Evolutionary conservation across 2,113 vertebrate species (phyloP), one percentile per base, ranked within the genome.

Genomic region (Scolopax mira): DNA sequence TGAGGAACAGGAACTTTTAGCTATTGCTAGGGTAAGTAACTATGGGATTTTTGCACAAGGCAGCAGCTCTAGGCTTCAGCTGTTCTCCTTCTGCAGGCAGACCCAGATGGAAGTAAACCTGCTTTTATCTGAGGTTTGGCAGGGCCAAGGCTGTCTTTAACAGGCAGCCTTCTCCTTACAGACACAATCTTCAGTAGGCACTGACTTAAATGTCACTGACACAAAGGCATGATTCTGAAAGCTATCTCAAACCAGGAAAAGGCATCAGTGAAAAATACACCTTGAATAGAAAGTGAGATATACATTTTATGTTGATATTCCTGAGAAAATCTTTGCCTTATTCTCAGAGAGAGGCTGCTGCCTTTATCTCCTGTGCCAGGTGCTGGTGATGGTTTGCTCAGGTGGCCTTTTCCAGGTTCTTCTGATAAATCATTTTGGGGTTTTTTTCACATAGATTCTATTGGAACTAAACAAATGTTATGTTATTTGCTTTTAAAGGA

Each of bases 11-110:
- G 21, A 64, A 27, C 7, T 30, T 54, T 28, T 24, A 28, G 7
- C 15, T 69, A 0, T 55, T 2, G 0, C 7, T 13, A 24, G 7
- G 16, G 4, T 44, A 79, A 58, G 30, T 28, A 62, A 42, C 2
- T 4, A 54, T 0, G 0, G 13, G 30, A 27, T 8, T 61, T 92
- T 72, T 85, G 42, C 33, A 48, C 6, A 79, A 46, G 19, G 9
- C 24, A 66, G 5, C 9, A 84, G 17, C 23, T 67, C 15, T 18
- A 42, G 23, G 12, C 8, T 85, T 51, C 57, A 81, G 37, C 16
- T 70, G 51, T 70, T 80, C 27, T 62, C 8, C 13, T 55, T 42
- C 24, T 48, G 28, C 21, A 35, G 17, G 33, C 66, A 75, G 44
- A 75, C 1, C 3, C 41, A 13, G 18, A 22, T 41, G 54, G 17